Base-by-base conservation (phyloP, 1,140 invertebrate species). In the Hesperophylax magnus region DNA sequence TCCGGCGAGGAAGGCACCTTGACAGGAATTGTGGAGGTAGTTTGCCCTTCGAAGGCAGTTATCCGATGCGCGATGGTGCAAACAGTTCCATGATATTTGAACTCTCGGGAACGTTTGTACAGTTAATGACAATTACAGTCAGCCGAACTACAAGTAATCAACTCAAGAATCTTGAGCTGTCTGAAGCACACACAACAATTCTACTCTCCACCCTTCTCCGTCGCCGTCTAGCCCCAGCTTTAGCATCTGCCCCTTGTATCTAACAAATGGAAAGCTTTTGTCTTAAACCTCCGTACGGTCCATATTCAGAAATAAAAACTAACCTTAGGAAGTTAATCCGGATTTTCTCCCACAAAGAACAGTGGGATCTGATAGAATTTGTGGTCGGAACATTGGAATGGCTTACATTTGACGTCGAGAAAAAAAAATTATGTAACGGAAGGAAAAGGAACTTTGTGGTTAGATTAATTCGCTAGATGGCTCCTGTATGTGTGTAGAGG, bases 51-150 rank as follows among this genome's bases (percentile, higher is more conserved):
- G 18, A 34, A 34, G 65, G 69, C 39, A 6, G 52, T 22, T 20
- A 56, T 72, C 69, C 14, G 60, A 24, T 7, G 63, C 27, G 11
- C 63, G n/a, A 15, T 8, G n/a, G 22, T 27, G 52, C 15, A 17
- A 31, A 72, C 69, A 24, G 67, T 72, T 53, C 20, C 18, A 52
- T 56, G 27, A 72, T 54, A 72, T 72, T 72, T 56, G 69, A 71
- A 47, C 34, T 72, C 17, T 17, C 69, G 9, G 61, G 22, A 71
- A 72, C 77, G 71, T 79, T 82, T 79, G 77, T 82, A 54, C 78
- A 63, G 72, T 75, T 82, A 82, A 82, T 80, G 81, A 77, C 78
- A 80, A 63, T 79, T 69, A 71, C 77, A 77, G 56, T 34, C 71
- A 34, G 69, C 63, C 20, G 77, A 58, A 78, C 81, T 60, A 74